Evolutionary conservation across 2,797 vertebrate genomes (phyloP), one percentile per base, ranked within the genome.

Genomic region (Selene dorsalis): DNA sequence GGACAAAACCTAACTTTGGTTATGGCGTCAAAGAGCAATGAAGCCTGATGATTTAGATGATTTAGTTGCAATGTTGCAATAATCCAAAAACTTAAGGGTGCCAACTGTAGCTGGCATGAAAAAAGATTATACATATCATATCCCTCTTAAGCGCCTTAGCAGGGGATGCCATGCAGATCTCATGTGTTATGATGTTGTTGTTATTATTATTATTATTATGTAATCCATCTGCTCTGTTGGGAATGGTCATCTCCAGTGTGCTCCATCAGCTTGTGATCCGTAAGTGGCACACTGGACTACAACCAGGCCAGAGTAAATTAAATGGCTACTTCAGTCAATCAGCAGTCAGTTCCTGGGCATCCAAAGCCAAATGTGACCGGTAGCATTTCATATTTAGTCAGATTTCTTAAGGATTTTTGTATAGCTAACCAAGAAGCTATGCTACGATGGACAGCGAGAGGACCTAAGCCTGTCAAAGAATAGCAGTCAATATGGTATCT

Each of bases 401-500:
- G 32, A 79, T 50, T 55, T 62, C 22, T 75, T 53, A 47, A 41
- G 39, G 22, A 14, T 39, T 39, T 39, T 77, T 73, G 50, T 60
- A 73, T 61, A 77, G 62, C 64, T 77, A 80, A 39, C 77, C 82
- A 71, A 79, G 45, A n/a, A 14, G 80, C 75, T 78, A 74, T 66
- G 77, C 75, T 86, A 64, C 39, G 43, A 47, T 20, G 47, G 75
- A 61, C 67, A 82, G 62, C 62, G 48, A 60, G 24, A 24, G 68
- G 11, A 77, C 61, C 66, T 39, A 3, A 77, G 76, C 69, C 41
- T 86, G 66, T 79, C 84, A 88, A 48, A 75, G 86, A 68, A 73
- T 22, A 84, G 68, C 63, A 78, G 77, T 77, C 74, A 53, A 83
- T 67, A 85, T 90, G 91, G 91, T 91, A 86, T 89, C 86, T 87